These are phyloP conservation scores for Agrochola macilenta DNA, from an alignment of 2,888 invertebrate species.

Conservation along the genomic window DNA sequence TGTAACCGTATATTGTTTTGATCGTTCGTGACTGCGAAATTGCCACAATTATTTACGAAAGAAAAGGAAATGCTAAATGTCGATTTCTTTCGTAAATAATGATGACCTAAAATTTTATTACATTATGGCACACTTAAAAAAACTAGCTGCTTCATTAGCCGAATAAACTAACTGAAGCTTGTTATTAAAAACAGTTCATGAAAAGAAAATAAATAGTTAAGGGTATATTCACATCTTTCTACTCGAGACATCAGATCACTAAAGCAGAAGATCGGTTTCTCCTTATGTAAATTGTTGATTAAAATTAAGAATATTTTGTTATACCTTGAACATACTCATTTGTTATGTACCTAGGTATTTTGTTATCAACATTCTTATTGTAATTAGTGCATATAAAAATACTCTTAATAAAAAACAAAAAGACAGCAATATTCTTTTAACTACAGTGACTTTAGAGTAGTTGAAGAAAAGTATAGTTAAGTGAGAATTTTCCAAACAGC, in stretches of 20 bases:
- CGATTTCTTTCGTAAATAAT: too few species aligned
- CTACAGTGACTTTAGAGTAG: slow-evolving; percentile 2
- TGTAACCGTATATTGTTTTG: not conserved
- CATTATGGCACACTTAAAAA: not conserved
- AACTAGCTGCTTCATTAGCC: not conserved
- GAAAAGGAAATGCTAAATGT: not conserved
- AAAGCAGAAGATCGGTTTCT: slow-evolving; percentile 4
- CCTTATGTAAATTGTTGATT: slow-evolving; percentile 14
- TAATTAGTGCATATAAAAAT: slow-evolving; percentile 26
- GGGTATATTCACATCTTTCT: slow-evolving; percentile 15
- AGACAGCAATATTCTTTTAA: slow-evolving; percentile 38
- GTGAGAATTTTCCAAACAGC: slow-evolving; percentile 17
- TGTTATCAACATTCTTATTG: slow-evolving; percentile 33
- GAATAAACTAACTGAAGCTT: not conserved
- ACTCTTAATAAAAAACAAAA: slow-evolving; percentile 32
- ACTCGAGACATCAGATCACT: not conserved
- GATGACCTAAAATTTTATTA: not conserved
- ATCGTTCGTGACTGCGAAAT: not conserved
- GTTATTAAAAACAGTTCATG: not conserved
- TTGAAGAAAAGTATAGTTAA: slow-evolving; percentile 15
- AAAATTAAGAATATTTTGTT: slow-evolving; percentile 59
- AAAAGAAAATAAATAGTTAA: not conserved
- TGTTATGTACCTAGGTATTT: slow-evolving; percentile 38
- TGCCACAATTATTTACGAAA: slow-evolving; percentile 1
- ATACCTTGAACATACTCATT: slow-evolving; percentile 60